Evolutionary conservation across 2,888 invertebrate species (phyloP), one percentile per base, ranked within the genome.

Genomic region (Masnerella sp.): DNA sequence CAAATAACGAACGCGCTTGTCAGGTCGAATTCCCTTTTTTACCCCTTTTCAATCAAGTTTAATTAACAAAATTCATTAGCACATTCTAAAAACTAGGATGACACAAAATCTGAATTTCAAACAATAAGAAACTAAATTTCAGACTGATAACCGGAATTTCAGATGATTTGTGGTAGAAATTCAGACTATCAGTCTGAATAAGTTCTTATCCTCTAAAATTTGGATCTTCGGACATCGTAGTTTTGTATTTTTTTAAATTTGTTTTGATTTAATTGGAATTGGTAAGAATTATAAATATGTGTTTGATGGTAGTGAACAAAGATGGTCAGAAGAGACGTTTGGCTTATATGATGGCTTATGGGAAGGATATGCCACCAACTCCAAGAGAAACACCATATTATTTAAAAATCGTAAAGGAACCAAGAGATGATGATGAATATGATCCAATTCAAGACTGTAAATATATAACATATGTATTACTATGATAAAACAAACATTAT

Each of bases 321-420:
- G 88, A 88, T 2, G 82, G 82, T 56, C 86, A 88, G 64, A 88
- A 88, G 74, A 79, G 85, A 54, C 84, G 87, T 58, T 78, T 88
- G 8, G 88, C 88, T 12, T 85, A 84, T 45, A 82, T 88, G 77
- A 88, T 88, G 88, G 85, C 88, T 9, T 88, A 84, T 52, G 88
- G 88, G 1, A 86, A 86, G 59, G 87, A 88, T 12, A 84, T 88
- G 81, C 88, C 88, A 2, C 84, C 85, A 11, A 87, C 88, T 1
- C 86, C 87, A 4, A 82, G 80, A 2, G 85, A 82, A 8, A 82
- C 82, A 0, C 82, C 77, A 40, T 62, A 80, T 43, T 79, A 79
- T 18, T 82, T 82, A 25, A 79, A 73, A 68, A 36, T 75, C 5
- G 78, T 75, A 71, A 79, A 62, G 38, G 51, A 71, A 12, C 43